phyloP scores from a whole-genome alignment of 1,140 invertebrate genomes.

The Grapholita molesta region DNA sequence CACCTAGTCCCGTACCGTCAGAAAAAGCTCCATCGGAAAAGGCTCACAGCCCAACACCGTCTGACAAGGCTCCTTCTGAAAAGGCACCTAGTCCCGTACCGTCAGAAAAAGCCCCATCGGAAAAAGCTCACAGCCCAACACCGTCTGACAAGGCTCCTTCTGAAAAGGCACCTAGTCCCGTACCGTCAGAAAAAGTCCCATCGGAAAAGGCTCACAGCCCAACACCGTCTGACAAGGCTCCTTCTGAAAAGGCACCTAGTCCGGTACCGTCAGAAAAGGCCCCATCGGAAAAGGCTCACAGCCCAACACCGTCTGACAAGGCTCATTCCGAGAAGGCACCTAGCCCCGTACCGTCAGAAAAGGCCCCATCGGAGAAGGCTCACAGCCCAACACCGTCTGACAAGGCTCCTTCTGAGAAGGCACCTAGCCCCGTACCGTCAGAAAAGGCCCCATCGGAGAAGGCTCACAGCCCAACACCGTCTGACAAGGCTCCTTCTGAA shows the following conservation, averaged over 20 bases:
- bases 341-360: not conserved
- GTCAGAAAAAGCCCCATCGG: not conserved
- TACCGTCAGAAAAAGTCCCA: not conserved
- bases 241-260: not conserved
- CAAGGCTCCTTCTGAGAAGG: not conserved
- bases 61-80: not conserved
- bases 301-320: not conserved
- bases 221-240: not conserved
- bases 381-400: conserved; percentile 17
- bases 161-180: not conserved
- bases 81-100: not conserved
- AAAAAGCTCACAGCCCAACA: not conserved
- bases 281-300: not conserved
- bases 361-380: conserved; percentile 10
- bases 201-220: not conserved
- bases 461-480: not conserved
- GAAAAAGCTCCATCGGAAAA: not conserved
- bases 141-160: not conserved
- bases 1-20: not conserved
- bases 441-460: not conserved
- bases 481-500: conserved; percentile 18
- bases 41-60: not conserved
- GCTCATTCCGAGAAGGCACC: not conserved
- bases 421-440: not conserved
- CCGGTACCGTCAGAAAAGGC: not conserved